phyloP scores from a whole-genome alignment of 2,888 invertebrate genomes.

The Netelia fuscicornis region DNA sequence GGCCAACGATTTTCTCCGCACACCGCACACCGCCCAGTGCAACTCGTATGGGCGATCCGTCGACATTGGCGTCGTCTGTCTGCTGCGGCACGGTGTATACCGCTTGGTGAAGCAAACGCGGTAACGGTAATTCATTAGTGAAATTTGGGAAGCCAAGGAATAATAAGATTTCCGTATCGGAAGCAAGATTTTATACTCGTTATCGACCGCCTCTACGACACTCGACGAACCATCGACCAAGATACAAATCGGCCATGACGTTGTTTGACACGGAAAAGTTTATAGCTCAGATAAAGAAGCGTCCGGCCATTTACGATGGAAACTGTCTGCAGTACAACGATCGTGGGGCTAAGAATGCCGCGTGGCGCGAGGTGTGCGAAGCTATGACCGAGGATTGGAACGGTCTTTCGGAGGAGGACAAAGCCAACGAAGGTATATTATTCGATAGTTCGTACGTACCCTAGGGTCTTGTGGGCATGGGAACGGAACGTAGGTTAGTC shows the following conservation, averaged over 20 bases:
- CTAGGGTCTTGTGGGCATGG: not conserved
- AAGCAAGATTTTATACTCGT: not conserved
- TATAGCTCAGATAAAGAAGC: conserved; percentile 80
- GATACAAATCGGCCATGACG: conserved; percentile 27
- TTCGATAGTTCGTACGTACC: not conserved
- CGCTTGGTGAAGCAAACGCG: not conserved
- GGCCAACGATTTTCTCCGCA: conserved; percentile 64
- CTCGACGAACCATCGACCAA: not conserved
- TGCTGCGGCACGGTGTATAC: not conserved
- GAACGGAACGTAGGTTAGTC: not conserved
- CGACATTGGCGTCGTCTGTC: conserved; percentile 21
- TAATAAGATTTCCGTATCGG: too few species aligned
- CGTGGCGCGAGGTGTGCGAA: conserved; percentile 82
- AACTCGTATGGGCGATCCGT: conserved; percentile 41
- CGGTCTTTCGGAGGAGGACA: conserved; percentile 77
- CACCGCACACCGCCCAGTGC: conserved; percentile 42
- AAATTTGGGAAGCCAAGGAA: too few species aligned
- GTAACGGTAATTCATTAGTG: too few species aligned
- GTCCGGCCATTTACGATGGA: conserved; percentile 81
- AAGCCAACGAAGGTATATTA: conserved; percentile 78
- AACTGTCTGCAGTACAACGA: conserved; percentile 80
- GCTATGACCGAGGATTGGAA: conserved; percentile 81
- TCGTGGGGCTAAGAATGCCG: conserved; percentile 78
- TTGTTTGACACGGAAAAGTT: conserved; percentile 82
- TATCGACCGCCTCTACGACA: not conserved